Conservation (phyloP, 1,140 invertebrate genomes). For the Drosophila gunungcola region DNA sequence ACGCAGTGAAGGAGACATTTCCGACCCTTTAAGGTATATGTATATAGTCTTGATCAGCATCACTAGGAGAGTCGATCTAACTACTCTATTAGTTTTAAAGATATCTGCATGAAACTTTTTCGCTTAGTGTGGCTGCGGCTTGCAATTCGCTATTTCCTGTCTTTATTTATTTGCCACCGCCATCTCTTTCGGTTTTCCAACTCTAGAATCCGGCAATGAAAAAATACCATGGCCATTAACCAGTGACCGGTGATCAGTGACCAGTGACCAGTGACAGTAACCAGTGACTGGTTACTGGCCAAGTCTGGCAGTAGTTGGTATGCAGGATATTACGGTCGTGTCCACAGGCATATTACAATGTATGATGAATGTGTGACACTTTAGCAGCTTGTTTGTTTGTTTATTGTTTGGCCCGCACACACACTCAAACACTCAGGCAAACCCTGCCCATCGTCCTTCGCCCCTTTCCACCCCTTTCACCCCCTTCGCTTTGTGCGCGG, state of each 20-base stretch:
- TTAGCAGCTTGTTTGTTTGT: slow-evolving; percentile 77
- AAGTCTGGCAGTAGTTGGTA: neutral
- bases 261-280: neutral
- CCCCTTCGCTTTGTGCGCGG: slow-evolving; percentile 17
- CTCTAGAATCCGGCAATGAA: slow-evolving; percentile 1
- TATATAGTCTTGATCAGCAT: too few species aligned
- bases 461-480: neutral
- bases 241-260: slow-evolving; percentile 1
- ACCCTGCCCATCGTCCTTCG: neutral
- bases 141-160: slow-evolving; percentile 9
- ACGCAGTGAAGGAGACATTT: too few species aligned
- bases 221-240: slow-evolving; percentile 1
- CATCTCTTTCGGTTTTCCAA: neutral
- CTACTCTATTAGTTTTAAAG: too few species aligned
- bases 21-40: too few species aligned
- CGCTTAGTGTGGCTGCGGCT: slow-evolving; percentile 2
- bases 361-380: slow-evolving; percentile 79
- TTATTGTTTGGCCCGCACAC: slow-evolving; percentile 60
- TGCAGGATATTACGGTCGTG: neutral
- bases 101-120: neutral
- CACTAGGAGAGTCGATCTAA: too few species aligned
- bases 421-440: neutral
- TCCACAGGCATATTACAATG: slow-evolving; percentile 42
- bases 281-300: slow-evolving; percentile 11
- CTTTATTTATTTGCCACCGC: slow-evolving; percentile 1